Evolutionary conservation across 2,888 invertebrate species (phyloP), one percentile per base, ranked within the genome.

Genomic region (Schrankia costaestrigalis): DNA sequence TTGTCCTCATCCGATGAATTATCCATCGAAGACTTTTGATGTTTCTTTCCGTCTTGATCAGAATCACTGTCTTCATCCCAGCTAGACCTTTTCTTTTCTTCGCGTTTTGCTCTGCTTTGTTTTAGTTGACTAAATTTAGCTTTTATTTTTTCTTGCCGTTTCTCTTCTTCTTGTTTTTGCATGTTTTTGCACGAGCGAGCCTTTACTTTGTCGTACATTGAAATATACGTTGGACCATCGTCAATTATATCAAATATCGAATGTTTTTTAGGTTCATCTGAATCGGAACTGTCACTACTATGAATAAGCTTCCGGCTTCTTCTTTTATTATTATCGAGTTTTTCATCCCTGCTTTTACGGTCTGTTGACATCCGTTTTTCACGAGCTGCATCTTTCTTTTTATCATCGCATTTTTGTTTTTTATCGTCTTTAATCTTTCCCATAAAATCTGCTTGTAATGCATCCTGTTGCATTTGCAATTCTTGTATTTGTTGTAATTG

Each of bases 121-220:
- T 97, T 96, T 41, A 97, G 71, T 64, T 95, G 94, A 54, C 93
- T 93, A 69, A 97, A 97, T 78, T 96, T 96, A 5, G 96, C 96
- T 76, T 96, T 95, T 31, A 95, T 92, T 68, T 96, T 96, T 72
- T 94, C 93, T 72, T 93, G 93, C 0, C 94, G 90, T 70, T 95
- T 95, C 77, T 96, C 95, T 75, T 96, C 96, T 68, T 95, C 95
- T 69, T 95, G 93, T 69, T 96, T 96, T 71, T 96, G 95, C 94
- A 96, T 95, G 73, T 96, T 97, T 78, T 97, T 96, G 62, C 96
- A 96, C 12, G 97, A 96, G 22, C 97, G 91, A 2, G 97, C 97
- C 78, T 97, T 97, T 0, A 97, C 97, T 82, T 98, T 98, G 72
- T 98, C 98, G 74, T 98, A 98, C 98, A 98, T 98, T 6, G 97